These are phyloP conservation scores for Cheirogaleus medius DNA, from an alignment of 2,113 vertebrate species.

Conservation along the genomic window DNA sequence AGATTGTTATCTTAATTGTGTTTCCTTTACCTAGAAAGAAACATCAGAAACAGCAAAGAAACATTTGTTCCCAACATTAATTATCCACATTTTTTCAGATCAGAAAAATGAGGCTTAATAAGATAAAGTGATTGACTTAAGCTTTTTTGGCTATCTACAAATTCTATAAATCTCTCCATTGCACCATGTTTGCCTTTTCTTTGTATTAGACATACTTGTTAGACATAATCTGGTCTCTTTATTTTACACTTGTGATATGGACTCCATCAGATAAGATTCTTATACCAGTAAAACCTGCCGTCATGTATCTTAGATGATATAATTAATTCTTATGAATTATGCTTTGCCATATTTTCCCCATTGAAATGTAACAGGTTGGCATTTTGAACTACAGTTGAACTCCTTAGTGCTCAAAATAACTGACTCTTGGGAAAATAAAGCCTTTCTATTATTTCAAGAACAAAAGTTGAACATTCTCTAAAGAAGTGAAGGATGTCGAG, in stretches of 20 bases:
- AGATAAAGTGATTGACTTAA: background rate
- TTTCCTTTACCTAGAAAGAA: background rate
- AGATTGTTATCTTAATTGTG: background rate
- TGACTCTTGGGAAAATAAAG: constrained; percentile 53
- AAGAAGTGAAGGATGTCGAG: constrained; percentile 44
- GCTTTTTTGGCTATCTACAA: background rate
- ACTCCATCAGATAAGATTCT: background rate
- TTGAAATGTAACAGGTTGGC: constrained; percentile 56
- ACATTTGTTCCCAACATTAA: background rate
- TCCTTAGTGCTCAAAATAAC: constrained; percentile 68
- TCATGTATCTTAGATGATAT: constrained; percentile 4
- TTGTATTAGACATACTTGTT: background rate
- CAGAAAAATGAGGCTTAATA: background rate
- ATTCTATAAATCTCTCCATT: background rate
- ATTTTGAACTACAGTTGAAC: constrained; percentile 76
- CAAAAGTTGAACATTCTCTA: constrained; percentile 67
- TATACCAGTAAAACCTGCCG: background rate
- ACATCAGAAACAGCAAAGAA: background rate
- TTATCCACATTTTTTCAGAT: background rate
- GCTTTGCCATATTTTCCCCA: constrained; percentile 42
- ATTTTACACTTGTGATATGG: background rate
- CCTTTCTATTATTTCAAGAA: constrained; percentile 60
- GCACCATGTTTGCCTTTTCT: background rate
- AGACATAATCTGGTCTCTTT: background rate
- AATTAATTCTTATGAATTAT: constrained; percentile 56